A percentile compares a stretch with the other conserved stretches of the same genome.
Evolutionary conservation across 1,140 invertebrate species (phyloP).

Genomic region (Fragariocoptes setiger): DNA sequence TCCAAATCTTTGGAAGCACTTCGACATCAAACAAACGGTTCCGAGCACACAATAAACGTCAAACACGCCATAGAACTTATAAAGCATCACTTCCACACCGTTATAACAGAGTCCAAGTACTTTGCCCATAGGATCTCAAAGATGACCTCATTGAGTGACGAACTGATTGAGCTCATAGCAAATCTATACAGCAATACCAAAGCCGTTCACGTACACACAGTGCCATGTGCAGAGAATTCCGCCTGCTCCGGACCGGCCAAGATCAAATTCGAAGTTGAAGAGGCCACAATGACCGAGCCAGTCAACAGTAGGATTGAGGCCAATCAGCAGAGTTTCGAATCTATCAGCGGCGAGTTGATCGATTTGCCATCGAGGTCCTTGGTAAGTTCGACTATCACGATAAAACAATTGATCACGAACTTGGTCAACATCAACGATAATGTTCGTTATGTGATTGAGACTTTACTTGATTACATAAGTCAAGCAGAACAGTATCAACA

Average conservation of each 20-base stretch:
- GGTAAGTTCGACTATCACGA: not conserved
- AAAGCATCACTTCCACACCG: not conserved
- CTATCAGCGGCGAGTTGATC: not conserved
- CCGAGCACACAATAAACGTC: not conserved
- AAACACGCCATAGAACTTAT: not conserved
- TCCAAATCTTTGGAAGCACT: not conserved
- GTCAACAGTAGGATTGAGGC: conserved; percentile 2
- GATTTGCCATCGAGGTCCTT: conserved; percentile 3
- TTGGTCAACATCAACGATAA: not conserved
- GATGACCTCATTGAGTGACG: not conserved
- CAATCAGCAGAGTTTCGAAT: conserved; percentile 2
- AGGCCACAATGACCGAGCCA: conserved; percentile 5
- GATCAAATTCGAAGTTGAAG: conserved; percentile 8
- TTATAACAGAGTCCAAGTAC: not conserved
- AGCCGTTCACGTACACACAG: not conserved
- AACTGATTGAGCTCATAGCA: not conserved
- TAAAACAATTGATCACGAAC: not conserved
- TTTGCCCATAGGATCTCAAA: not conserved
- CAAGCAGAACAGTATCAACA: not conserved
- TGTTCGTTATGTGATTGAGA: not conserved
- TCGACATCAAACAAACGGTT: not conserved
- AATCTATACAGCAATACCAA: not conserved
- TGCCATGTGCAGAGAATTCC: not conserved
- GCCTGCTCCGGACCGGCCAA: conserved; percentile 4
- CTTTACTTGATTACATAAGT: not conserved